Conservation (phyloP, 2,797 vertebrate species). For the Catamblyrhynchus diadema region DNA sequence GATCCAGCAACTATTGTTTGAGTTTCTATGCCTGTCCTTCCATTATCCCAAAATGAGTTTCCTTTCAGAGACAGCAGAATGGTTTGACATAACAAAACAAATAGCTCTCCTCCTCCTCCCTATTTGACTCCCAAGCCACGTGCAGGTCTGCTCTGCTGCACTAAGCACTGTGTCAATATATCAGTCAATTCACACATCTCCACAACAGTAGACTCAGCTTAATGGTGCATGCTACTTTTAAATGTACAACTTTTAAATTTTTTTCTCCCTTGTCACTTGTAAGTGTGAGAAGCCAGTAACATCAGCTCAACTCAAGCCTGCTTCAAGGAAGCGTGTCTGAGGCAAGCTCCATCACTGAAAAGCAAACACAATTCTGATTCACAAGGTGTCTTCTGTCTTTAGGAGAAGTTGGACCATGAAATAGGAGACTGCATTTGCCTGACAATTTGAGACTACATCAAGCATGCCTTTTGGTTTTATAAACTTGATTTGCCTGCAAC, state of each 20-base stretch:
- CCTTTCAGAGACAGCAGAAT: constrained; percentile 58
- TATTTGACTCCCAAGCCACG: constrained; percentile 26
- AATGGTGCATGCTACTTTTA: constrained; percentile 34
- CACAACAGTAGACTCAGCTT: constrained; percentile 12
- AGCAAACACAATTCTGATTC: neutral
- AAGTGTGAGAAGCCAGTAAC: neutral
- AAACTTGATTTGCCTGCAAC: neutral
- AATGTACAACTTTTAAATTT: constrained; percentile 8
- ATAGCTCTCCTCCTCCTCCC: constrained; percentile 36
- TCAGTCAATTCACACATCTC: constrained; percentile 32
- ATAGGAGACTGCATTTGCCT: neutral
- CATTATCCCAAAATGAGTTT: constrained; percentile 61
- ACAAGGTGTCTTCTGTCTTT: neutral
- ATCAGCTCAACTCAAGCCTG: neutral
- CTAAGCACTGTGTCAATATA: constrained; percentile 28
- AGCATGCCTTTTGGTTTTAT: neutral
- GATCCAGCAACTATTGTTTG: constrained; percentile 24
- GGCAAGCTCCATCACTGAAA: neutral
- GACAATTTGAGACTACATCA: neutral
- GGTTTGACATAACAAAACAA: constrained; percentile 53
- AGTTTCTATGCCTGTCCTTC: constrained; percentile 46
- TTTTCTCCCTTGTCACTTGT: neutral
- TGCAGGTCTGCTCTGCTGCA: constrained; percentile 28
- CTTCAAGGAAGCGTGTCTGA: neutral
- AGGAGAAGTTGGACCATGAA: neutral